Percentiles rank a stretch among this genome's conserved stretches.
Evolutionary conservation across 2,113 vertebrate species (phyloP).

Genomic region (Plestiodon gilberti): DNA sequence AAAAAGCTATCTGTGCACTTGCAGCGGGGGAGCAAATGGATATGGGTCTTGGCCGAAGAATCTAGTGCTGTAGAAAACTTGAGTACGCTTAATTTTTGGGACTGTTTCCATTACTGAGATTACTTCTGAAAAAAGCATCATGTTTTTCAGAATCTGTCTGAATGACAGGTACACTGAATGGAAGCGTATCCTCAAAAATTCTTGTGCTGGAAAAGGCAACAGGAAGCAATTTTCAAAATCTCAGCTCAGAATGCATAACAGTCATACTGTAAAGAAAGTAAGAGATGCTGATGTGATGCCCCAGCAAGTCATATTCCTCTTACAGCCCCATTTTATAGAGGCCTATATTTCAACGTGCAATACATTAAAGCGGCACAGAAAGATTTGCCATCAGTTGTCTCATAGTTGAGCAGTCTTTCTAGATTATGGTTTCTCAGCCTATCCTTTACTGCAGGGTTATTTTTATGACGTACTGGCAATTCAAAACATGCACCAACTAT

Average conservation of each 20-base stretch:
- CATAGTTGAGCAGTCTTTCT: not conserved
- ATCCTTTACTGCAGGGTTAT: not conserved
- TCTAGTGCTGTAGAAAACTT: not conserved
- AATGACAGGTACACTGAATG: not conserved
- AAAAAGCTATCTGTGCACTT: not conserved
- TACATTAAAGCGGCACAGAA: not conserved
- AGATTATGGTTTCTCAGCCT: not conserved
- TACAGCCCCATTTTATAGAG: not conserved
- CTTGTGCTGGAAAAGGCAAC: not conserved
- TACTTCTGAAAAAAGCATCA: too few relatives aligned
- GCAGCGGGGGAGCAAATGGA: not conserved
- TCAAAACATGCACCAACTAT: not conserved
- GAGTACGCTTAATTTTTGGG: not conserved
- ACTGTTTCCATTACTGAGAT: not conserved
- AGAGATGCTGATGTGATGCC: not conserved
- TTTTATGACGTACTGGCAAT: not conserved
- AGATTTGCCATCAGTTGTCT: not conserved
- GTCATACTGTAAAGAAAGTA: not conserved
- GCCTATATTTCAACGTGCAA: not conserved
- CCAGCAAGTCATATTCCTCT: not conserved
- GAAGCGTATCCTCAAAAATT: not conserved
- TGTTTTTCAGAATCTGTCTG: too few relatives aligned
- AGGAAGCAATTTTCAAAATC: not conserved
- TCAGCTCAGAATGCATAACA: not conserved
- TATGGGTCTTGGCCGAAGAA: not conserved